Evolutionary conservation across 2,797 vertebrate genomes (phyloP), one percentile per base, ranked within the genome.

Genomic region (Enteromius thamalakanensis): DNA sequence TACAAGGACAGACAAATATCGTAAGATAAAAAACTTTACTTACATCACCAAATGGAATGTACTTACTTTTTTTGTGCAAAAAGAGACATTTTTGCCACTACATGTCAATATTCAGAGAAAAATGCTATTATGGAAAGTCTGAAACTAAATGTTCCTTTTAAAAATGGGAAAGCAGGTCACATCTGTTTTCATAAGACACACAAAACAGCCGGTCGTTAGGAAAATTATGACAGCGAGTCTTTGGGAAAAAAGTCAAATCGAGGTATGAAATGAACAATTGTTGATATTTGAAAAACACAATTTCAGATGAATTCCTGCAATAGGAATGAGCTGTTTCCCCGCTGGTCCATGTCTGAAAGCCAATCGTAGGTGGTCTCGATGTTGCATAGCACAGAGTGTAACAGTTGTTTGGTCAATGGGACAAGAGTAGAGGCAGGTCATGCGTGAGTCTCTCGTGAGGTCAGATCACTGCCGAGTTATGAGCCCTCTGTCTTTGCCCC

Each of bases 31-130:
- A 84, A 89, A 77, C 71, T 45, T 80, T 86, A 87, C 85, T 69
- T 84, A 89, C 83, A 86, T 90, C 83, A 90, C 84, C 86, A 88
- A 87, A 88, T 85, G 86, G 89, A 90, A 90, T 92, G 88, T 88
- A 72, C 79, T 76, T 60, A 81, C 58, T 71, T 84, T 51, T 49
- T 76, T 87, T 88, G 85, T 89, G 87, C 87, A 88, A 90, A 83
- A 86, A 71, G 71, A 84, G 83, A 89, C 84, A 87, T 82, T 87
- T 84, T 79, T 87, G 83, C 79, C 77, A 76, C 87, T 84, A 89
- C 71, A 68, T 70, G 65, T 76, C 75, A 84, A 89, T 87, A 88
- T 91, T 90, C 89, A 85, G 82, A 80, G 77, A 82, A 55, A 29
- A 78, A 53, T 69, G 14, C 67, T 19, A 37, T 26, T 23, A n/a